Base-by-base conservation (phyloP, 1,140 invertebrate species). In the Drosophila rhopaloa region DNA sequence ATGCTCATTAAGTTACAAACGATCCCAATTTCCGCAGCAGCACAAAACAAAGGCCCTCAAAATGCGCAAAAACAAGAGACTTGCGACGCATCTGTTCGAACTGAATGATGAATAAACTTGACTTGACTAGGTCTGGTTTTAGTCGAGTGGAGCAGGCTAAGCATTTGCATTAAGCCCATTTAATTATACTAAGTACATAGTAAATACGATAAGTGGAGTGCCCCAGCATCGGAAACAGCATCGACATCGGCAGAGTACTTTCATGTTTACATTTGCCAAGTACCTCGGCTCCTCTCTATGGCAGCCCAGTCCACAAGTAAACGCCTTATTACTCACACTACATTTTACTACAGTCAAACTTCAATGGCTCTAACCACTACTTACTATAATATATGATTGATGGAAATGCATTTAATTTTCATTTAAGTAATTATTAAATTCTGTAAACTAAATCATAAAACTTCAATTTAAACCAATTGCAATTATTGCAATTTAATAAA, bases 161-260 rank as follows among this genome's bases (percentile, higher is more conserved):
- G 62, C 70, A 88, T 88, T 83, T 88, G 84, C 84, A 89, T 89
- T 89, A 83, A 79, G 78, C 65, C 84, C 77, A 89, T 88, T 88
- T 89, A 88, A 88, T 88, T 88, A 88, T 89, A 88, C 84, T 88
- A 89, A 88, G 84, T 89, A 88, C 84, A 90, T 72, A 84, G 84
- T 89, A 88, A 88, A 88, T 89, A 89, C 77, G 59, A 79, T 71
- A 70, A 71, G 68, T 71, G 54, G 51, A 50, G 68, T 71, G 55
- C 53, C 68, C 43, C 66, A 57, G 51, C 43, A 46, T 46, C 65
- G 35, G 40, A 35, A 47, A 58, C 37, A 50, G 58, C 58, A 73
- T 35, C 35, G 41, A 1, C 61, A 44, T 47, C 62, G 55, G 58
- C 50, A 13, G 48, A 55, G 58, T 71, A 59, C 65, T 71, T 65